Conservation (phyloP, 2,888 invertebrate genomes). For the Sminthurinus aureus region DNA sequence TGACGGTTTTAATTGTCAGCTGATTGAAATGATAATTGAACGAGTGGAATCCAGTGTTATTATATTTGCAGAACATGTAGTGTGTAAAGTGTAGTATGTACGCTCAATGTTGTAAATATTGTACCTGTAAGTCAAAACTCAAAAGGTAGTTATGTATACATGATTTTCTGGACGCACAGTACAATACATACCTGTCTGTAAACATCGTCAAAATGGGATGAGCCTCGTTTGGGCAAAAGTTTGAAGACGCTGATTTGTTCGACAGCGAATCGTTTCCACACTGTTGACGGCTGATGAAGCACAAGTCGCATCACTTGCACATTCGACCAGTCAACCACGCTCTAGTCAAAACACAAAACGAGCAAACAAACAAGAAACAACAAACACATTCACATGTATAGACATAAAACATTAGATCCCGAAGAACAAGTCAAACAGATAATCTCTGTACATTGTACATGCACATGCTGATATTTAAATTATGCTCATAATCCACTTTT, state of each 20-base stretch:
- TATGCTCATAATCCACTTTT: background rate
- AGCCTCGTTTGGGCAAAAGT: conserved; percentile 55
- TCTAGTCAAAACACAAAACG: conserved; percentile 56
- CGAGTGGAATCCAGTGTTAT: background rate
- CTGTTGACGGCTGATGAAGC: conserved; percentile 63
- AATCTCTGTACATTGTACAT: background rate
- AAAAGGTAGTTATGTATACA: background rate
- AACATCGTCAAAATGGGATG: conserved; percentile 51
- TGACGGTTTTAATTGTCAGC: background rate
- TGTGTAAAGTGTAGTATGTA: too few species aligned
- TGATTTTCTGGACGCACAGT: background rate
- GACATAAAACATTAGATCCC: background rate
- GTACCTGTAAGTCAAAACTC: background rate
- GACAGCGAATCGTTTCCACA: conserved; percentile 63
- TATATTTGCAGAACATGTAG: too few species aligned
- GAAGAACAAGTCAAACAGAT: background rate
- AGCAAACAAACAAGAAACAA: background rate
- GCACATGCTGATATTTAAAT: background rate
- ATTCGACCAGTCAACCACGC: conserved; percentile 62
- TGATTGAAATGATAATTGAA: conserved; percentile 8
- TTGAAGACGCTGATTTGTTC: conserved; percentile 62
- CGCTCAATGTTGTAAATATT: too few species aligned
- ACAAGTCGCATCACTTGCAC: conserved; percentile 62
- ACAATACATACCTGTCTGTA: conserved; percentile 46
- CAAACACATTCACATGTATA: conserved; percentile 8